Evolutionary conservation across 2,888 invertebrate genomes (phyloP).

Genomic region (Machimus rusticus): DNA sequence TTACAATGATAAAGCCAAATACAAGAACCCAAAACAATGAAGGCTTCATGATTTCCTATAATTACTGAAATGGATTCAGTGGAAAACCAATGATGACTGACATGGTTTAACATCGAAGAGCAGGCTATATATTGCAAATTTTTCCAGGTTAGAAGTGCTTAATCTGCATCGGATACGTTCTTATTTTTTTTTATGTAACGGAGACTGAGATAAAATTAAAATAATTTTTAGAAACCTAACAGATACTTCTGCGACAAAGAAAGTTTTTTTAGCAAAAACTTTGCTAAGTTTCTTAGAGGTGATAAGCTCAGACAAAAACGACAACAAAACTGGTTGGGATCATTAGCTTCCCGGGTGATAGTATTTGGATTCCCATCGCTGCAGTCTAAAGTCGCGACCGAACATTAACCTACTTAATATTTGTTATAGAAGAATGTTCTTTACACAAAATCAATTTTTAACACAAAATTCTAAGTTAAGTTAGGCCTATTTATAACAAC

Average conservation of each 20-base stretch:
- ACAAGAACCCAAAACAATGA: constrained; percentile 6
- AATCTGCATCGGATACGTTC: constrained; percentile 5
- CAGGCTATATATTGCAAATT: constrained; percentile 31
- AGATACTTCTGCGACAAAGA: neutral
- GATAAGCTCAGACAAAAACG: neutral
- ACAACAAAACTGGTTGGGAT: constrained; percentile 1
- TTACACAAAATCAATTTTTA: neutral
- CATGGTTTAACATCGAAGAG: neutral
- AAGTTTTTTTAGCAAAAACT: neutral
- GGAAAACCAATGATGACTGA: constrained; percentile 16
- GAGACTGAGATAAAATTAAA: constrained; percentile 44
- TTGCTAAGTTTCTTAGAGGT: neutral
- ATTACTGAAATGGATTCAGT: neutral
- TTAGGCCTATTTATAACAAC: neutral
- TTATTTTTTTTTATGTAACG: constrained; percentile 36
- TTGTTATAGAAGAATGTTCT: neutral
- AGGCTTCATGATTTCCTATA: neutral
- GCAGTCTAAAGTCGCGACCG: neutral
- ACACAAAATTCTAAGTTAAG: neutral
- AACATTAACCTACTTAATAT: neutral
- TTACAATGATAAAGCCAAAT: neutral
- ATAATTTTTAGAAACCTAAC: constrained; percentile 37
- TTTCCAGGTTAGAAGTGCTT: neutral
- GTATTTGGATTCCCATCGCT: neutral
- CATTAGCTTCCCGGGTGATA: neutral